Evolutionary conservation across 2,888 invertebrate species (phyloP).

Genomic region (Philonicus albiceps): DNA sequence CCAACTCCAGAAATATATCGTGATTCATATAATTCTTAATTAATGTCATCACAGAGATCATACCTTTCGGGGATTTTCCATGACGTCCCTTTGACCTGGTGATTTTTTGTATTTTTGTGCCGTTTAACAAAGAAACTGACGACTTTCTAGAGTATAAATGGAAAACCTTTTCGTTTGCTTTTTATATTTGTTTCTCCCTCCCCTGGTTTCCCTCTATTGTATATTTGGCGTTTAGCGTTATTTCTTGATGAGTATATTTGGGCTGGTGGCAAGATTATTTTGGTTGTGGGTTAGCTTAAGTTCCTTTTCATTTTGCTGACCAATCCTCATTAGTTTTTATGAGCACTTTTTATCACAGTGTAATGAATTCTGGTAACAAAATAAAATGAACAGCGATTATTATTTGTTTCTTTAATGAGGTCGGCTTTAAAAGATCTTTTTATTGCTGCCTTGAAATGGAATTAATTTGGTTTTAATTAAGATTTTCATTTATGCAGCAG

Average conservation of each 20-base stretch:
- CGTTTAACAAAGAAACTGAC: slow-evolving; percentile 10
- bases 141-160: slow-evolving; percentile 19
- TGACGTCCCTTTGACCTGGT: not conserved
- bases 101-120: slow-evolving; percentile 8
- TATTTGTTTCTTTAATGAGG: slow-evolving; percentile 37
- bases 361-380: slow-evolving; percentile 31
- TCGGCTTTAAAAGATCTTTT: slow-evolving; percentile 14
- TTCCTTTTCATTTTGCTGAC: slow-evolving; percentile 36
- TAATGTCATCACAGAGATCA: slow-evolving; percentile 44
- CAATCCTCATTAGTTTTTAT: slow-evolving; percentile 13
- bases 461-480: not conserved
- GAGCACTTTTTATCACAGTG: slow-evolving; percentile 18
- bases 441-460: not conserved
- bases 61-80: slow-evolving; percentile 41
- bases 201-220: slow-evolving; percentile 3
- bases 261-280: slow-evolving; percentile 43
- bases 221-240: slow-evolving; percentile 41
- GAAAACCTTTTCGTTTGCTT: slow-evolving; percentile 17
- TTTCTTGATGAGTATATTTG: slow-evolving; percentile 44
- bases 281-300: slow-evolving; percentile 9
- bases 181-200: not conserved
- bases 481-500: not conserved
- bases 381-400: slow-evolving; percentile 29
- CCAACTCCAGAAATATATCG: slow-evolving; percentile 44
- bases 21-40: slow-evolving; percentile 49